Percentiles rank a stretch among this genome's conserved stretches.
Evolutionary conservation across 2,888 invertebrate genomes (phyloP).

Genomic region (Platerodrilus igneus): DNA sequence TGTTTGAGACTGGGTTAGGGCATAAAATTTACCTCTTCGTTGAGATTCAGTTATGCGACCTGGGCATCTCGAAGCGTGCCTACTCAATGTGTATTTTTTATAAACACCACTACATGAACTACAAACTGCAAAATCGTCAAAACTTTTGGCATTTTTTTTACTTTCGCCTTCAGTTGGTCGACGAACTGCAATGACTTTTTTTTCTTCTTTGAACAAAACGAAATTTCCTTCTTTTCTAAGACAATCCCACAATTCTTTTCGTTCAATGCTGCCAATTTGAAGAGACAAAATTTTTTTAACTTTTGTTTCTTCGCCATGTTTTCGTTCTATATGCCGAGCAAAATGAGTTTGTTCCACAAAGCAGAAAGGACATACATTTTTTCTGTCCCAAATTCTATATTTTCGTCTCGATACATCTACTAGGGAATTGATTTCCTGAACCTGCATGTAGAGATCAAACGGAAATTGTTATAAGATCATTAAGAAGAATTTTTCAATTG

Average conservation of each 20-base stretch:
- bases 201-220: conserved; percentile 3
- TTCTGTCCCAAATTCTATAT: too few species aligned
- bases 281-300: conserved; percentile 8
- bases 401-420: too few species aligned
- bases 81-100: conserved; percentile 9
- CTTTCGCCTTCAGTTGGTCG: conserved; percentile 9
- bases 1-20: conserved; percentile 8
- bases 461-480: too few species aligned
- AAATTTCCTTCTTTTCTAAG: conserved; percentile 13
- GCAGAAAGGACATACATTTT: too few species aligned
- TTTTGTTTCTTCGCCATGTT: conserved; percentile 9
- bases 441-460: too few species aligned
- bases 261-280: conserved; percentile 4
- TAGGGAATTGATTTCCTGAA: too few species aligned
- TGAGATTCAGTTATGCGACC: conserved; percentile 3
- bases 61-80: conserved; percentile 4
- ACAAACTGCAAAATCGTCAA: conserved; percentile 9
- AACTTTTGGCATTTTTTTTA: conserved; percentile 2
- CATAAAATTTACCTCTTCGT: conserved; percentile 5
- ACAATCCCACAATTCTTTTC: conserved; percentile 5
- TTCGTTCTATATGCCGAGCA: conserved; percentile 12
- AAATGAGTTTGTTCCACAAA: too few species aligned
- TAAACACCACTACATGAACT: conserved; percentile 4
- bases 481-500: too few species aligned
- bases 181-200: conserved; percentile 9